These are phyloP conservation scores for Stichopus horrens DNA, from an alignment of 53 echinoderm and acorn worm species.

Conservation along the genomic window DNA sequence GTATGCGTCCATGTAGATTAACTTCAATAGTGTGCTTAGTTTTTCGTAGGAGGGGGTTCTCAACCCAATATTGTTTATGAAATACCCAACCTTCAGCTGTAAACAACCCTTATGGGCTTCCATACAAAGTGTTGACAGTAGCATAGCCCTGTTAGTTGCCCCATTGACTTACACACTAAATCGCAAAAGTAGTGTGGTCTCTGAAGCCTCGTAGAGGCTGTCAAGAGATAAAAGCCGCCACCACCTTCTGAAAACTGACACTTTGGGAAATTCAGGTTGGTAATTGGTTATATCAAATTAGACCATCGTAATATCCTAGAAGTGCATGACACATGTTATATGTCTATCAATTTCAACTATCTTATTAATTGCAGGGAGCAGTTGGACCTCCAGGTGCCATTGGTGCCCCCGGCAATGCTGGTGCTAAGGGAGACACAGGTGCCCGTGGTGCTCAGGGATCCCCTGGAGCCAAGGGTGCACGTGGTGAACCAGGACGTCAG, in stretches of 20 bases:
- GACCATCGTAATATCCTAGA: background rate
- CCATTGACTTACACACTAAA: too few species aligned
- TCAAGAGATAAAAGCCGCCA: too few species aligned
- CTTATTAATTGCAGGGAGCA: conserved; percentile 57
- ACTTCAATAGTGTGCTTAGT: too few species aligned
- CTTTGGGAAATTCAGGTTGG: background rate
- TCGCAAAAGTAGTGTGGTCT: too few species aligned
- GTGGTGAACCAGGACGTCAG: conserved; percentile 82
- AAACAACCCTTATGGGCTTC: too few species aligned
- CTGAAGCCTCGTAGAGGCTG: too few species aligned
- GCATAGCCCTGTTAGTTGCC: too few species aligned
- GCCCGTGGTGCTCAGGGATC: conserved; percentile 72
- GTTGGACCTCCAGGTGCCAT: conserved; percentile 76
- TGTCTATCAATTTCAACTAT: background rate
- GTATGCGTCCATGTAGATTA: too few species aligned
- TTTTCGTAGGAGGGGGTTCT: too few species aligned
- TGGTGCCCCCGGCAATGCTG: conserved; percentile 76
- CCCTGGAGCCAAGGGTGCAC: conserved; percentile 76
- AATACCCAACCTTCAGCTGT: too few species aligned
- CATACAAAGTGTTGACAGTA: too few species aligned
- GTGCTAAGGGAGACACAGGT: conserved; percentile 81
- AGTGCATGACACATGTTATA: background rate
- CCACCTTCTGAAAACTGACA: background rate
- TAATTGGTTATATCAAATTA: background rate
- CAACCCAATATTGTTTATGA: too few species aligned